Evolutionary conservation across 1,140 invertebrate species (phyloP), one percentile per base, ranked within the genome.

Genomic region (Zaprionus camerounensis): DNA sequence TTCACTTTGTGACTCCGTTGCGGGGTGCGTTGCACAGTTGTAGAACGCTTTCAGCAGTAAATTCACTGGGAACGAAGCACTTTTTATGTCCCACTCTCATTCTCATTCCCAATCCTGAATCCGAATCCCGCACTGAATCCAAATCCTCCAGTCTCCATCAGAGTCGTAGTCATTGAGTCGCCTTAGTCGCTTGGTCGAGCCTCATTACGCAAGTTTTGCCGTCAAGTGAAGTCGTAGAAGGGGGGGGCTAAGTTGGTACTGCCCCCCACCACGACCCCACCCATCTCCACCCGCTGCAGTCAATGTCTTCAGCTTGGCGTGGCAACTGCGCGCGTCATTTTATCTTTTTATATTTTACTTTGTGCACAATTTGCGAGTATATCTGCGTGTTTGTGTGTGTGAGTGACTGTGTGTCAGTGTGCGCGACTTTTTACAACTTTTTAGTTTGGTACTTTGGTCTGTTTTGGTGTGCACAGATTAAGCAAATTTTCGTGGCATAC

Each of bases 341-440:
- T 71, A 61, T 71, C 66, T 75, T 73, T 82, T 76, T 85, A 74
- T 86, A 80, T 87, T 83, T 88, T 83, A 68, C 79, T 80, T 84
- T 78, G 81, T 71, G 81, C 80, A 75, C 78, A 88, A 88, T 88
- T 84, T 84, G 74, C 55, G 68, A 34, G 71, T 20, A 41, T 38
- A 22, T 44, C 31, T 20, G 36, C 53, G 71, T 67, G 72, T 31
- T 22, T 62, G 66, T 31, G 7, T 31, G 17, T 31, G 7, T 31
- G 28, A 2, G 28, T 72, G 56, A 28, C 20, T n/a, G 56, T 62
- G 59, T 75, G 66, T 24, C n/a, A 31, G 72, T 76, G 66, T 66
- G 62, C 76, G 72, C 38, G 80, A 69, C 51, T 69, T 88, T 83
- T 88, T 87, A 88, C 62, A 87, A 88, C 81, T 88, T 87, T 88